Evolutionary conservation across 2,888 invertebrate species (phyloP).

Genomic region (Diploptera punctata): DNA sequence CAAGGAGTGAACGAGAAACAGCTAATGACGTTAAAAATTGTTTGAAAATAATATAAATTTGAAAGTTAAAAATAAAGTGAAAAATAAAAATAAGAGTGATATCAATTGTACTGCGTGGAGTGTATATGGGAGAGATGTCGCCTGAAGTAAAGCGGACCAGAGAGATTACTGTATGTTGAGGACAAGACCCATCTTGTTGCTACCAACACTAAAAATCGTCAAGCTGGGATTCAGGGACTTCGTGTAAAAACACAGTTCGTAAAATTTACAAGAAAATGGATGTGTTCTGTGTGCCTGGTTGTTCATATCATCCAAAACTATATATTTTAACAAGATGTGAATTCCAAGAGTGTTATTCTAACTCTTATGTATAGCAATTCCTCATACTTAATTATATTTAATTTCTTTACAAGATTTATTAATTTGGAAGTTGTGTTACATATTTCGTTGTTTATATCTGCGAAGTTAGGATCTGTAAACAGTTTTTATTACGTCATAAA

Average conservation of each 20-base stretch:
- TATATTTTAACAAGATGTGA: too few species aligned
- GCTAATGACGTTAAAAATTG: too few species aligned
- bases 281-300: not conserved
- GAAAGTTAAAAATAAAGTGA: too few species aligned
- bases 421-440: too few species aligned
- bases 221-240: not conserved
- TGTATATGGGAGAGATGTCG: not conserved
- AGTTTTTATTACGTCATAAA: too few species aligned
- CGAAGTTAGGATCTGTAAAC: too few species aligned
- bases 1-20: too few species aligned
- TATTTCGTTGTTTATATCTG: too few species aligned
- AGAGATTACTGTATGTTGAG: not conserved
- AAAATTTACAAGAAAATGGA: constrained; percentile 6
- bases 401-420: too few species aligned
- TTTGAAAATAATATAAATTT: too few species aligned
- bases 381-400: too few species aligned
- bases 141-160: not conserved
- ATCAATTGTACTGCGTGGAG: not conserved
- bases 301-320: not conserved
- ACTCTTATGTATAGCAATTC: not conserved
- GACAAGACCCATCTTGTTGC: not conserved
- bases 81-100: too few species aligned
- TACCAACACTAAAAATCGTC: not conserved
- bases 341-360: not conserved
- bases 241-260: not conserved